A percentile compares a stretch with the other conserved stretches of the same genome.
These are phyloP conservation scores for Calliopum simillimum DNA, from an alignment of 2,888 invertebrate species.

Conservation along the genomic window DNA sequence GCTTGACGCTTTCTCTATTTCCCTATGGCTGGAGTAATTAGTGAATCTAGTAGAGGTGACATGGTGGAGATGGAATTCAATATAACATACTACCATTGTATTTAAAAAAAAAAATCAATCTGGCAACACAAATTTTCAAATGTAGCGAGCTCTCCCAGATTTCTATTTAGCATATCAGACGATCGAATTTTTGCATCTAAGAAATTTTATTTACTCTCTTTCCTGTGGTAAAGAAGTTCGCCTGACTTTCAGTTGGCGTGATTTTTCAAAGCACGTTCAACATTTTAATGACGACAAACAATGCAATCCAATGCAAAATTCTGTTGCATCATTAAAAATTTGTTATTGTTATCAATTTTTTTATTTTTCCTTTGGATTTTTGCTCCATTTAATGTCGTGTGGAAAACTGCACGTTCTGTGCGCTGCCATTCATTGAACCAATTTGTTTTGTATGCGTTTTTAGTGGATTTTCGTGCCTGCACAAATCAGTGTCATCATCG, in stretches of 20 bases:
- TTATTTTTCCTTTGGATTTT: not conserved
- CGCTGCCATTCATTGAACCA: not conserved
- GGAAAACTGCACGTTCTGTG: conserved; percentile 9
- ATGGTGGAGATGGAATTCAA: too few species aligned
- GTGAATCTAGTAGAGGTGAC: too few species aligned
- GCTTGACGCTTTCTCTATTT: too few species aligned
- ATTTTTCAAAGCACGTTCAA: conserved; percentile 2
- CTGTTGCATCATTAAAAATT: conserved; percentile 32
- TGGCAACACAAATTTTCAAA: too few species aligned
- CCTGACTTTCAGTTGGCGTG: not conserved
- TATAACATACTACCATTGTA: too few species aligned
- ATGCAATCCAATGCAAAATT: conserved; percentile 29
- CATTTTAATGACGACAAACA: conserved; percentile 38
- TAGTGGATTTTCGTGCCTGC: conserved; percentile 2
- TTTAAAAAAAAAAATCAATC: too few species aligned
- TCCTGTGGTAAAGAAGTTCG: too few species aligned
- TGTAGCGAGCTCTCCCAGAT: too few species aligned
- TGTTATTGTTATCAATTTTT: not conserved
- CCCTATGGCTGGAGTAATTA: too few species aligned
- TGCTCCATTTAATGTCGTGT: not conserved
- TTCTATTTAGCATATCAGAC: not conserved
- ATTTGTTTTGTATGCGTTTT: conserved; percentile 3
- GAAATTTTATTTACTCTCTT: not conserved
- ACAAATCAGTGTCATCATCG: not conserved
- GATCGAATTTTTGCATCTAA: not conserved